These are phyloP conservation scores for Onthophagus sagittarius DNA, from an alignment of 2,888 invertebrate species.

Conservation along the genomic window DNA sequence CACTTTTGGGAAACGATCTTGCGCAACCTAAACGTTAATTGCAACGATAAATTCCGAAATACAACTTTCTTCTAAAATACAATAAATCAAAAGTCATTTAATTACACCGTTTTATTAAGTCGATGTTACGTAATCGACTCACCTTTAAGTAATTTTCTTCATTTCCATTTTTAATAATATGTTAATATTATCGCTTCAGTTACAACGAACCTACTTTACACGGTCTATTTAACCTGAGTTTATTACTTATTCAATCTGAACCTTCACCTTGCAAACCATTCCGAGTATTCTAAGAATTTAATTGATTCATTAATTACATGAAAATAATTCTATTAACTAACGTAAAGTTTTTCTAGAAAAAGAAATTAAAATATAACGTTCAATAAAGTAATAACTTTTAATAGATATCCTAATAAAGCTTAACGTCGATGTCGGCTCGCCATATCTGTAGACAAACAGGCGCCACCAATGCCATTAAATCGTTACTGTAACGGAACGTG, in stretches of 20 bases:
- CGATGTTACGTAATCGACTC: not conserved
- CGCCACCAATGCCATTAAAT: constrained; percentile 20
- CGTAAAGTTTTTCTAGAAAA: no score
- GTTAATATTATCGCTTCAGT: no score
- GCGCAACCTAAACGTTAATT: no score
- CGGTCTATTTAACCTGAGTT: not conserved
- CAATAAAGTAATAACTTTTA: not conserved
- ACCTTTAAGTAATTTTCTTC: not conserved
- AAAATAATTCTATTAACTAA: no score
- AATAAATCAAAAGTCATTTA: not conserved
- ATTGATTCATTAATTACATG: no score
- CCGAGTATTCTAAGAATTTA: not conserved
- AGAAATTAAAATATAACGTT: no score
- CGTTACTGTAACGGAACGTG: constrained; percentile 16
- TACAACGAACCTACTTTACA: not conserved
- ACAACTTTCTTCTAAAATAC: not conserved
- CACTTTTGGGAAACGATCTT: no score
- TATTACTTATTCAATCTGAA: not conserved
- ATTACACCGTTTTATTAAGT: not conserved
- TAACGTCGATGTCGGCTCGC: not conserved
- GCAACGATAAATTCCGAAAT: not conserved
- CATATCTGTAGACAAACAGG: not conserved
- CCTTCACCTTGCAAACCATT: not conserved
- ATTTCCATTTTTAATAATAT: no score
- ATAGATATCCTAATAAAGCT: not conserved